Evolutionary conservation across 2,113 vertebrate species (phyloP), one percentile per base, ranked within the genome.

Genomic region (Eonycteris spelaea): DNA sequence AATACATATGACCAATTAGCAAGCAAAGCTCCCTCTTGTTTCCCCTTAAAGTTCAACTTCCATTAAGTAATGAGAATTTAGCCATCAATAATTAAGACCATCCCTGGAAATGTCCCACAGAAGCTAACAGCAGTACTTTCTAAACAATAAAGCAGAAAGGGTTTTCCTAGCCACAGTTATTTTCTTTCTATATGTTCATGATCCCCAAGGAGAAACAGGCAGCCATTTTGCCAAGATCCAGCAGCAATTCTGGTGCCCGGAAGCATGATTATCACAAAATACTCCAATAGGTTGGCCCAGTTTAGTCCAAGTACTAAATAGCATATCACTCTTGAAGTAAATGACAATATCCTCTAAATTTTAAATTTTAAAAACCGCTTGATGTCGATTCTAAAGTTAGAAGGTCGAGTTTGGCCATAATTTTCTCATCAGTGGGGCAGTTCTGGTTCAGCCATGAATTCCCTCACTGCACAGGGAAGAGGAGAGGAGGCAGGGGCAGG

Each of bases 61-160:
- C 86, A 97, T 97, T 92, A 96, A 94, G 85, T 57, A 85, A 97
- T 95, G 84, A 97, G 77, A 96, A 83, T 86, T 95, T 94, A 91
- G 61, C 38, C 82, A 97, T 96, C 88, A 96, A 97, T 97, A 97
- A 96, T 96, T 98, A 86, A 97, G 92, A 91, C 57, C 93, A 57
- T 96, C 55, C 90, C 67, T 92, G 90, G 96, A 96, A 95, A 97
- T 57, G 70, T 91, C 53, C 68, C 91, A 57, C 16, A 35, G 79
- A 97, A 94, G 67, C 79, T 84, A 93, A 83, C 43, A 78, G 85
- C 45, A 75, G 43, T 61, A 22, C 33, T 97, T 96, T 94, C 71
- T 96, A 93, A 96, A 93, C 95, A 96, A 97, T 96, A 91, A 97
- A 96, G 88, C 57, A 97, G 85, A 95, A 95, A 86, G 14, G 83